Conservation (phyloP, 2,888 invertebrate species). For the Drosophila macrospina region DNA sequence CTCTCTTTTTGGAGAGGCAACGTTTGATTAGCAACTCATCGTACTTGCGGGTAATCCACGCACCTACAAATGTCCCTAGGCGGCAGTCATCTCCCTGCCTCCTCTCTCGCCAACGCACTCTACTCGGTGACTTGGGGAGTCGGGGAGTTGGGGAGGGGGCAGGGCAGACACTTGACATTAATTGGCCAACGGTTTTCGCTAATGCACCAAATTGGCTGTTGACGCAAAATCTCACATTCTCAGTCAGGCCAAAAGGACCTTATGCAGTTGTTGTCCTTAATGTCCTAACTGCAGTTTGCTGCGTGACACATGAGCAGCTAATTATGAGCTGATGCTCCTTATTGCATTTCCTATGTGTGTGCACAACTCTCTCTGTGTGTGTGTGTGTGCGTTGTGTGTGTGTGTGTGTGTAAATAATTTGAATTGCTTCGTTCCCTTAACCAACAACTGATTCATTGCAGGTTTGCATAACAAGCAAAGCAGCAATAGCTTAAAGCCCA, state of each 20-base stretch:
- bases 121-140: no score
- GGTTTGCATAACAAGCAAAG: constrained; percentile 42
- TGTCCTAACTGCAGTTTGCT: constrained; percentile 26
- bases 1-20: no score
- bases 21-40: constrained; percentile 69
- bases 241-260: constrained; percentile 44
- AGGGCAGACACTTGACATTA: constrained; percentile 67
- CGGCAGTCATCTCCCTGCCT: not conserved
- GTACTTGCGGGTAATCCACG: constrained; percentile 56
- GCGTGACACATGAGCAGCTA: constrained; percentile 76
- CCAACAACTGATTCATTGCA: constrained; percentile 67
- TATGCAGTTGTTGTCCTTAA: constrained; percentile 2
- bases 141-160: no score
- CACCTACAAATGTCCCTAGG: constrained; percentile 35
- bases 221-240: constrained; percentile 75
- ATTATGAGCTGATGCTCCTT: constrained; percentile 57
- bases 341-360: constrained; percentile 46
- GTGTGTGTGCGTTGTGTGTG: constrained; percentile 25
- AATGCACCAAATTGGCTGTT: constrained; percentile 80
- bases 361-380: not conserved
- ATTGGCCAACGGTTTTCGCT: constrained; percentile 80
- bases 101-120: not conserved
- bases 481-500: constrained; percentile 8
- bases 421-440: constrained; percentile 23
- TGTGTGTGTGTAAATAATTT: constrained; percentile 40